These are phyloP conservation scores for Drosophila austrosaltans DNA, from an alignment of 2,888 invertebrate genomes.

Conservation along the genomic window DNA sequence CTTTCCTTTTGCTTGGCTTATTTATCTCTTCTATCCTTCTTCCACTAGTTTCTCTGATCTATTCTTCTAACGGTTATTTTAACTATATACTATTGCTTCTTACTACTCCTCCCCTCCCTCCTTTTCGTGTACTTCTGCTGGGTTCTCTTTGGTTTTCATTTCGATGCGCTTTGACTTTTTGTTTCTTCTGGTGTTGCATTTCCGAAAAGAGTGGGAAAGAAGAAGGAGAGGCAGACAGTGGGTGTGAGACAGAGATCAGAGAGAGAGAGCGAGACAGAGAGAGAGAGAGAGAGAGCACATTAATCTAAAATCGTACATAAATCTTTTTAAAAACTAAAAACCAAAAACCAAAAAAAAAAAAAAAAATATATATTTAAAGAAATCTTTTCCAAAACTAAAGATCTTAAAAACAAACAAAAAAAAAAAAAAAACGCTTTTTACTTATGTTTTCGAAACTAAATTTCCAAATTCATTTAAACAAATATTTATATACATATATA, in stretches of 20 bases:
- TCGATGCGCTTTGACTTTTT: conserved; percentile 8
- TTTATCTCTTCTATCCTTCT: neutral
- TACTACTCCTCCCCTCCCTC: neutral
- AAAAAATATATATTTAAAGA: no score
- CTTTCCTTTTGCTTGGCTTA: neutral
- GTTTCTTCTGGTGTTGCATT: conserved; percentile 1
- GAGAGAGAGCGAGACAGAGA: conserved; percentile 38
- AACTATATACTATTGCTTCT: neutral
- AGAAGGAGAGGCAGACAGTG: neutral
- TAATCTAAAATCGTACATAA: conserved; percentile 41
- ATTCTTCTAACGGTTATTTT: neutral
- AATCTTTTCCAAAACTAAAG: conserved; percentile 6
- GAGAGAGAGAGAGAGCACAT: conserved; percentile 55
- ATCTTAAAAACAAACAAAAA: neutral
- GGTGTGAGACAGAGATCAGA: conserved; percentile 48
- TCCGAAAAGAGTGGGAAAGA: conserved; percentile 22
- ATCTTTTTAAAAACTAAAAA: conserved; percentile 21
- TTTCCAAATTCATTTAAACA: conserved; percentile 37
- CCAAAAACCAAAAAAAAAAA: conserved; percentile 53
- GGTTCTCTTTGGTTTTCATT: neutral
- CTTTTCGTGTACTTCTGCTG: neutral
- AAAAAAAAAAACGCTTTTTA: neutral
- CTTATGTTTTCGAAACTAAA: conserved; percentile 38
- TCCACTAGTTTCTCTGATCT: no score
- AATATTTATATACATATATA: neutral